Percentiles rank a stretch among this genome's conserved stretches.
Evolutionary conservation across 2,113 vertebrate genomes (phyloP).

Genomic region (Percina caprodes): DNA sequence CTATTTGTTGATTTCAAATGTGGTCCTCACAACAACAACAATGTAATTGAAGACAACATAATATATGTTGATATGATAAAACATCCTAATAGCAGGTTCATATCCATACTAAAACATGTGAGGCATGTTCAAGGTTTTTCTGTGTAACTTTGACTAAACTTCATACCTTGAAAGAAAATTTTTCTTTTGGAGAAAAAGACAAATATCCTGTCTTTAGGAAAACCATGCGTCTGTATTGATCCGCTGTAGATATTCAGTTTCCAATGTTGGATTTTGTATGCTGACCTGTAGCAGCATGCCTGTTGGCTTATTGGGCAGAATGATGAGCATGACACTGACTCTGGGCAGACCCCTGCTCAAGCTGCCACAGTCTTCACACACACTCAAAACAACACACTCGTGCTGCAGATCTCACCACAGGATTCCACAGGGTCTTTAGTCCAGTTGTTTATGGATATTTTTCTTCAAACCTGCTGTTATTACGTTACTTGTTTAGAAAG

Average conservation of each 20-base stretch:
- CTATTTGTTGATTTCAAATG: slow-evolving; percentile 8
- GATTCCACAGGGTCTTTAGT: slow-evolving; percentile 9
- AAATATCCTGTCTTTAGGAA: neutral
- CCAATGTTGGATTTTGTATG: slow-evolving; percentile 21
- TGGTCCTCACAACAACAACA: slow-evolving; percentile 8
- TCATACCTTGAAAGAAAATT: too few species aligned
- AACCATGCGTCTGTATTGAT: neutral
- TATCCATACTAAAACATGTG: neutral
- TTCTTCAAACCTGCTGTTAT: neutral
- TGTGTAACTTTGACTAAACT: neutral
- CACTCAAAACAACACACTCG: neutral
- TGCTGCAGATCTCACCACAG: neutral
- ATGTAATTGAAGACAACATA: neutral
- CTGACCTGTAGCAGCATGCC: slow-evolving; percentile 62
- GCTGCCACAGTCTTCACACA: slow-evolving; percentile 36
- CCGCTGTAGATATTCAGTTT: slow-evolving; percentile 4
- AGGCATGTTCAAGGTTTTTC: slow-evolving; percentile 1
- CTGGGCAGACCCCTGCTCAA: slow-evolving; percentile 25
- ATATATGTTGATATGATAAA: neutral
- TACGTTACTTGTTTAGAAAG: neutral
- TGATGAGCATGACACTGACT: slow-evolving; percentile 66
- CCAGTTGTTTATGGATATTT: slow-evolving; percentile 1
- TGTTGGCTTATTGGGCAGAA: slow-evolving; percentile 64
- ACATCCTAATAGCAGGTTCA: neutral
- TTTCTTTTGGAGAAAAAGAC: neutral